A percentile compares a stretch with the other conserved stretches of the same genome.
These are phyloP conservation scores for Drosophila robusta DNA, from an alignment of 2,888 invertebrate species.

Conservation along the genomic window DNA sequence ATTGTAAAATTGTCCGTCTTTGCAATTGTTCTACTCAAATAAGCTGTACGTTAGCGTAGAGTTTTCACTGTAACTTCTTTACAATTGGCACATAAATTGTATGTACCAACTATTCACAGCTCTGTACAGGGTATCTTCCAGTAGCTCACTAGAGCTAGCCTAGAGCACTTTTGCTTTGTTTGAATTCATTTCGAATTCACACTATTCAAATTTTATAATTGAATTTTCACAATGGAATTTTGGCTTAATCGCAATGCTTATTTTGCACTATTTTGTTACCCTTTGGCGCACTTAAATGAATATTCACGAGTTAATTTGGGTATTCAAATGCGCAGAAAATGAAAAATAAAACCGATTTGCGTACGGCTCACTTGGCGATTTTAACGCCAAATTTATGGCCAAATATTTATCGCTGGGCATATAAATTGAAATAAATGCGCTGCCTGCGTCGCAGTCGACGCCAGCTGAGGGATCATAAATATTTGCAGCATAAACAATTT, in stretches of 20 bases:
- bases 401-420: conserved; percentile 69
- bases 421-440: conserved; percentile 69
- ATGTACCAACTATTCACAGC: too few relatives aligned
- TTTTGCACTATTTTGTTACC: conserved; percentile 19
- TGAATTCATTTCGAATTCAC: neutral
- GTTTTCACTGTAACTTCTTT: too few relatives aligned
- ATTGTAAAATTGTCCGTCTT: too few relatives aligned
- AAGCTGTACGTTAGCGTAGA: too few relatives aligned
- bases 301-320: conserved; percentile 33
- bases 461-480: conserved; percentile 60
- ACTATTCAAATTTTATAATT: conserved; percentile 9
- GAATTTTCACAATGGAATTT: conserved; percentile 23
- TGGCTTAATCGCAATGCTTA: conserved; percentile 13
- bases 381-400: conserved; percentile 66
- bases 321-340: conserved; percentile 24
- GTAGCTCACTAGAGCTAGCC: neutral
- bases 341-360: conserved; percentile 19
- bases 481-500: conserved; percentile 74
- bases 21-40: too few relatives aligned
- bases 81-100: too few relatives aligned
- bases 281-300: conserved; percentile 38
- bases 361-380: conserved; percentile 54
- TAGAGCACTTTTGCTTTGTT: neutral
- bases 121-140: neutral
- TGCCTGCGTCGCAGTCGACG: conserved; percentile 23